Base-by-base conservation (phyloP, 1,140 invertebrate species). In the Drosophila neocordata region DNA sequence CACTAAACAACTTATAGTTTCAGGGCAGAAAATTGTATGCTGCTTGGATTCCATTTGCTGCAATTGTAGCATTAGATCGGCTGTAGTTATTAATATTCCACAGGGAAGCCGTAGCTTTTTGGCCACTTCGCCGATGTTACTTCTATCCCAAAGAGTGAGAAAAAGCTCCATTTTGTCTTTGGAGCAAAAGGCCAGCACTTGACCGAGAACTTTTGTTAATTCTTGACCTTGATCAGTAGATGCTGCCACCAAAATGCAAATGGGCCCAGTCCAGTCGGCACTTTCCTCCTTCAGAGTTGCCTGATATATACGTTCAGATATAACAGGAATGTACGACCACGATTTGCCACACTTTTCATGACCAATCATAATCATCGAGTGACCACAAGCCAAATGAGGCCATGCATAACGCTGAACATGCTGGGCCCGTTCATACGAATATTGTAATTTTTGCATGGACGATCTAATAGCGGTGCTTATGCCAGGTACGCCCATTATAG, bases 271-370 rank as follows among this genome's bases (percentile, higher is more conserved):
- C 53, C 53, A 56, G 4, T 18, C 31, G 9, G 44, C n/a, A 38
- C 12, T 0, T 59, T 5, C 0, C 7, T 6, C 5, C 8, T 0
- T 2, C 66, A 37, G 0, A 3, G 48, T 12, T 35, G 41, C 41
- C 8, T 65, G 18, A 7, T 64, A 12, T 1, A 66, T 24, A 0
- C 72, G 59, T 35, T 79, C 71, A 15, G 81, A 89, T 9, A 90
- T 0, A 6, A 58, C 52, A 4, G 89, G 89, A 41, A 90, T 34
- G 24, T 84, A 90, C 38, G 69, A 69, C 79, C 81, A 87, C 3
- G 89, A 89, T 69, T 90, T 90, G 6, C 89, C 89, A 0, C 11
- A 22, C 4, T 5, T 15, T 4, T 67, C 24, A 2, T 78, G 65
- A 6, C 77, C 89, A 5, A 90, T 55, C 0, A 73, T 52, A 11